Conservation (phyloP, 2,888 invertebrate species). For the Aporophyla lueneburgensis region DNA sequence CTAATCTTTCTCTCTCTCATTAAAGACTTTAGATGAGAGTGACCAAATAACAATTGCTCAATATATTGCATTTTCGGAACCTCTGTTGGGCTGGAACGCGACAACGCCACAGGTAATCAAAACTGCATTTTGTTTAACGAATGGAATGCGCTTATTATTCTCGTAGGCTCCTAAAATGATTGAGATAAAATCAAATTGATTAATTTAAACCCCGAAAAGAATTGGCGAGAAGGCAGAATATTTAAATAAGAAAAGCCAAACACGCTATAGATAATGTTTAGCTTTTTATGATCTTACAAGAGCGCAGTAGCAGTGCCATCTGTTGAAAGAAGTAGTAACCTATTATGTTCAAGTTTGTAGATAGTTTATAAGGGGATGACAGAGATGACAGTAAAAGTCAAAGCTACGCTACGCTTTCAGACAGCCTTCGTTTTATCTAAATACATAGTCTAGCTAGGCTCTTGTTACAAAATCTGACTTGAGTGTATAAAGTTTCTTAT, state of each 20-base stretch:
- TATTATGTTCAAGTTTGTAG: not conserved
- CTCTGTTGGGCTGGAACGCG: conserved; percentile 2
- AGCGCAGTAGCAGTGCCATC: not conserved
- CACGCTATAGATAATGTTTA: not conserved
- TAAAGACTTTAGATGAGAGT: not conserved
- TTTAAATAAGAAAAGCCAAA: not conserved
- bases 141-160: too few species aligned
- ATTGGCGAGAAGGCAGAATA: not conserved
- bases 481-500: not conserved
- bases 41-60: not conserved
- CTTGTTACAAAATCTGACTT: not conserved
- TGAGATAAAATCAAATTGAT: too few species aligned
- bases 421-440: not conserved
- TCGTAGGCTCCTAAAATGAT: not conserved
- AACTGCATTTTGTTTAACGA: not conserved
- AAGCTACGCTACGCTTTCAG: not conserved
- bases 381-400: not conserved
- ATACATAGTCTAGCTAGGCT: too few species aligned
- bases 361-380: not conserved
- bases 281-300: not conserved
- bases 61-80: not conserved
- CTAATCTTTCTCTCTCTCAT: conserved; percentile 12
- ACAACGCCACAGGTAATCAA: not conserved
- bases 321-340: not conserved
- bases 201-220: not conserved